A percentile compares a stretch with the other conserved stretches of the same genome.
phyloP scores from a whole-genome alignment of 2,888 invertebrate genomes.

The Venustoraphidia nigricollis region DNA sequence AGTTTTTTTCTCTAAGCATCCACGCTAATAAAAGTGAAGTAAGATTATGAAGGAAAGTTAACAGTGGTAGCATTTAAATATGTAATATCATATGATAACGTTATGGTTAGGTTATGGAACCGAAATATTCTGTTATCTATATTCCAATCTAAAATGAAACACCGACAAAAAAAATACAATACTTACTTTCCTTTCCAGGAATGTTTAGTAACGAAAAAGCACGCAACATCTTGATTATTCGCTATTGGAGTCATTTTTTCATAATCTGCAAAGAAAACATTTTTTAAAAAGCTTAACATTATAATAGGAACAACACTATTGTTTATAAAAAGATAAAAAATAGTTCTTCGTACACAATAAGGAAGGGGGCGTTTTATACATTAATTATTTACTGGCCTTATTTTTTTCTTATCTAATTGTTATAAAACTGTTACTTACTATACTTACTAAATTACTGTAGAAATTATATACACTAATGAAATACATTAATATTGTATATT shows the following conservation, averaged over 20 bases:
- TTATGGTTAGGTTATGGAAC: not conserved
- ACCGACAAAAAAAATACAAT: not conserved
- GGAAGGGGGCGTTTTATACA: no score
- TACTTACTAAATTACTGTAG: no score
- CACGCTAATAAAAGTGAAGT: slow-evolving; percentile 1
- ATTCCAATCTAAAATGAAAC: not conserved
- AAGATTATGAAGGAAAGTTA: not conserved
- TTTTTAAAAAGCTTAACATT: not conserved
- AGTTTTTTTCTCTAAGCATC: no score
- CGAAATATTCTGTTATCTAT: slow-evolving; percentile 2
- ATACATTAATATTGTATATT: no score
- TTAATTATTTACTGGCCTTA: no score
- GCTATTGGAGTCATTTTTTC: slow-evolving; percentile 65
- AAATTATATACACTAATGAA: no score
- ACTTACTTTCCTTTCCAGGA: slow-evolving; percentile 96
- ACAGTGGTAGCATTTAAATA: slow-evolving; percentile 1
- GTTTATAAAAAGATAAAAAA: no score
- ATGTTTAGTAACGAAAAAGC: slow-evolving; percentile 94
- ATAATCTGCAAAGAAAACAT: slow-evolving; percentile 28
- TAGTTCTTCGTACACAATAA: no score
- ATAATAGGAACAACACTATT: no score
- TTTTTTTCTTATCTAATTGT: no score
- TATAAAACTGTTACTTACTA: no score
- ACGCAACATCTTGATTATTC: slow-evolving; percentile 92
- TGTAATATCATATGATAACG: not conserved